Evolutionary conservation across 2,113 vertebrate genomes (phyloP), one percentile per base, ranked within the genome.

Genomic region (Micronisus gabar): DNA sequence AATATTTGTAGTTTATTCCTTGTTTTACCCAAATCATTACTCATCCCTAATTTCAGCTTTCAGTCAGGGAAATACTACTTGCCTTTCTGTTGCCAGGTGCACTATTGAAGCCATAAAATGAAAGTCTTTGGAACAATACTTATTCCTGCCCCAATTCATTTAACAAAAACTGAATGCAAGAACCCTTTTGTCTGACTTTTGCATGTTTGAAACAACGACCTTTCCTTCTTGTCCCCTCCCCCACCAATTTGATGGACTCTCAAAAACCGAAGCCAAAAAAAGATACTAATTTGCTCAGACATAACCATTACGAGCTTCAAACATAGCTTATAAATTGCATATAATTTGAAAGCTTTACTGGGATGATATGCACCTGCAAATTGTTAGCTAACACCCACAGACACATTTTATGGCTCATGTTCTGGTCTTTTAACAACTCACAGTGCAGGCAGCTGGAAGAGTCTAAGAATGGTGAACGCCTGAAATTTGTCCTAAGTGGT

Each of bases 371-470:
- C 97, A 98, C 98, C 98, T 98, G 98, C 93, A 97, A 96, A 98
- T 97, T 97, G 97, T 98, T 98, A 97, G 58, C 96, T 96, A 97
- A 97, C 97, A 97, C 97, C 96, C 96, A 95, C 79, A 75, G 92
- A 96, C 95, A 96, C 81, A 84, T 97, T 98, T 98, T 97, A 98
- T 92, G 71, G 88, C 67, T 97, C 81, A 90, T 68, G 61, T 48
- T 90, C 72, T 66, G 67, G 75, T 78, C 80, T 89, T 94, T 83
- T 95, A 96, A 95, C 88, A 97, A 80, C 67, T 96, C 90, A 81
- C 86, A 94, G 63, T 93, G 74, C 47, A 88, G 95, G 95, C 97
- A 98, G 94, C 96, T 98, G 97, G 90, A 96, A 78, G 43, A 96
- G 79, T 81, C 96, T 95, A 95, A 78, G 91, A 94, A 95, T 88